These are phyloP conservation scores for Tetranychus truncatus DNA, from an alignment of 2,888 invertebrate genomes.

Conservation along the genomic window DNA sequence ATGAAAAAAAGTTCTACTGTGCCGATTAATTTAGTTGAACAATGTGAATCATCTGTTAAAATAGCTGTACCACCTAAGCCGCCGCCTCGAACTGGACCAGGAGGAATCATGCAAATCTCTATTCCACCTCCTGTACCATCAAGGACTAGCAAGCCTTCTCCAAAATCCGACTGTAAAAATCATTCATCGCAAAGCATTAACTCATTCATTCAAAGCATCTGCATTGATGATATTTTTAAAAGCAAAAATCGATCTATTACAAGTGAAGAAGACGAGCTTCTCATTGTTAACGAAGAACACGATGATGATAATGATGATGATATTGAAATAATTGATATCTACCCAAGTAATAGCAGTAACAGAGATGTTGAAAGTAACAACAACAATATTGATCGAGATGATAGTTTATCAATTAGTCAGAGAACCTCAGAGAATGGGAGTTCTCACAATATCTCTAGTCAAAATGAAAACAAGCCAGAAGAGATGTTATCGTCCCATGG, in stretches of 20 bases:
- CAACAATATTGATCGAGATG: neutral
- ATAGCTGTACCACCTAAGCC: constrained; percentile 10
- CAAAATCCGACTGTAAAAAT: neutral
- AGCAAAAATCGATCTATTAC: neutral
- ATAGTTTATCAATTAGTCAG: neutral
- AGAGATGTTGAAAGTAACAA: neutral
- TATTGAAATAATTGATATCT: neutral
- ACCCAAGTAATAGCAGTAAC: neutral
- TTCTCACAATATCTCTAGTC: constrained; percentile 11
- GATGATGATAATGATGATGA: neutral
- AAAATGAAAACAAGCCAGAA: constrained; percentile 9
- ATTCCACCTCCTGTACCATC: constrained; percentile 14
- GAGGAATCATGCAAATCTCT: neutral
- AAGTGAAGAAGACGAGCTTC: neutral
- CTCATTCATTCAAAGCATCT: neutral
- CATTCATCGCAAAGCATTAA: neutral
- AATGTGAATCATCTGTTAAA: neutral
- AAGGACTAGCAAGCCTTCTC: constrained; percentile 9
- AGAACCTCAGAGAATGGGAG: constrained; percentile 8
- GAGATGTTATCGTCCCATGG: neutral
- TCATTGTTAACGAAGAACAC: neutral
- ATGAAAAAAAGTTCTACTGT: constrained; percentile 17
- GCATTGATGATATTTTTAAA: neutral
- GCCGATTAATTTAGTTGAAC: constrained; percentile 7
- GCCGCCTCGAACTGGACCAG: neutral